phyloP scores from a whole-genome alignment of 92 coral and sea anemone species.

The Porites rus region DNA sequence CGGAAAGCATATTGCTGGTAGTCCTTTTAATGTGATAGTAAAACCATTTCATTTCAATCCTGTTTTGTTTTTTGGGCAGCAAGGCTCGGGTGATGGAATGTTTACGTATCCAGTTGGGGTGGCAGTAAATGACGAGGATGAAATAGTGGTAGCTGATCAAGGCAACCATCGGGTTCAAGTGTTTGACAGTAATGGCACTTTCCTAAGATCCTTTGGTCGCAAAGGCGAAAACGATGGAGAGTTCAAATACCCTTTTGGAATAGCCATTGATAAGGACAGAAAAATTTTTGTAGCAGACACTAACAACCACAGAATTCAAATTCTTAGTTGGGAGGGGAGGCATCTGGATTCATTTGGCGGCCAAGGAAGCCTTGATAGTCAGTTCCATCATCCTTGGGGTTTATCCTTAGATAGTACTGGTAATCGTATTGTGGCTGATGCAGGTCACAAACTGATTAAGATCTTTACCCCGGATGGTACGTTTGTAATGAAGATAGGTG shows the following conservation, averaged over 20 bases:
- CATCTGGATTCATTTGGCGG: background rate
- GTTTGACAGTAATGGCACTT: no score
- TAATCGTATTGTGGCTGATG: conserved; percentile 6
- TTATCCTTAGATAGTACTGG: conserved; percentile 9
- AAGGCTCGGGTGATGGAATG: background rate
- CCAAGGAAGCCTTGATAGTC: conserved; percentile 1
- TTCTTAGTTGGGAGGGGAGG: background rate
- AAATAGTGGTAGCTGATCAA: conserved; percentile 1
- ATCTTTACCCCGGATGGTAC: background rate
- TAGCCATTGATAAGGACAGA: background rate
- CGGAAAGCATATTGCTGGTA: background rate
- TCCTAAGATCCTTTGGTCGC: no score
- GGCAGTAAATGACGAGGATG: conserved; percentile 3
- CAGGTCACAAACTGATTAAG: conserved; percentile 2
- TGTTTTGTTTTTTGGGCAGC: background rate
- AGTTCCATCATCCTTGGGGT: conserved; percentile 5
- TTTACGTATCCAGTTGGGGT: background rate
- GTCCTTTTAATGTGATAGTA: background rate
- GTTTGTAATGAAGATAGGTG: background rate
- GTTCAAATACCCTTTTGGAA: background rate
- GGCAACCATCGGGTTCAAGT: no score
- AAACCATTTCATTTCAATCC: conserved; percentile 7
- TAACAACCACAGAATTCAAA: background rate
- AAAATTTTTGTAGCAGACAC: conserved; percentile 6
- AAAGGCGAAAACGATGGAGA: background rate